Base-by-base conservation (phyloP, 2,797 vertebrate species). In the Clarias laeviceps region DNA sequence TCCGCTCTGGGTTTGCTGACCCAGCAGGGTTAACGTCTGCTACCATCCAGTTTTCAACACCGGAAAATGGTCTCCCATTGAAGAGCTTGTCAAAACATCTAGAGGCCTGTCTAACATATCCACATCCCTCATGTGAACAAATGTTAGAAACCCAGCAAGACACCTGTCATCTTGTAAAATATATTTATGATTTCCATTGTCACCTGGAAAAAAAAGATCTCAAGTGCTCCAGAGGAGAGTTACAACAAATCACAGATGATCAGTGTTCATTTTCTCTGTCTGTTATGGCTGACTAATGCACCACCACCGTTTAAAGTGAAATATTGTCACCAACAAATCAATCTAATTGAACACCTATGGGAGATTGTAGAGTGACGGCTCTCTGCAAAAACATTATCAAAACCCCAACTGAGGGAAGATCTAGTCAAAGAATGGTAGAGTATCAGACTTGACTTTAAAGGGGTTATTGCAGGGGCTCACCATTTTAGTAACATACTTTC, bases 21-120 rank as follows among this genome's bases (percentile, higher is more conserved):
- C 15, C 88, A 87, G 85, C 74, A 81, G 80, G 68, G 74, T 66
- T 85, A 74, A 34, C 65, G 81, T 89, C 88, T 94, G 91, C 91
- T 92, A 88, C 92, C 87, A 88, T 85, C 84, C 87, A 81, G 74
- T 92, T 94, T 92, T 94, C 92, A 90, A 84, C 91, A 91, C 93
- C 90, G 93, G 92, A 87, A 89, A 90, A 88, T 93, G 89, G 86
- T 54, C 89, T 88, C 87, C 90, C 91, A 86, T 90, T 88, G 88
- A 92, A 90, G 57, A 85, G 84, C 68, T n/a, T n/a, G 92, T 93
- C 94, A 94, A 95, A 95, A 95, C 94, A 95, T 88, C 88, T 80
- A 66, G 27, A 91, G 93, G 92, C 90, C 92, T 78, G 91, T 92
- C 92, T 94, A 90, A 88, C 89, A 85, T 88, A 61, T 89, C 90